Percentiles rank a stretch among this genome's conserved stretches.
Evolutionary conservation across 2,888 invertebrate species (phyloP).

Genomic region (Cephus pulcher): DNA sequence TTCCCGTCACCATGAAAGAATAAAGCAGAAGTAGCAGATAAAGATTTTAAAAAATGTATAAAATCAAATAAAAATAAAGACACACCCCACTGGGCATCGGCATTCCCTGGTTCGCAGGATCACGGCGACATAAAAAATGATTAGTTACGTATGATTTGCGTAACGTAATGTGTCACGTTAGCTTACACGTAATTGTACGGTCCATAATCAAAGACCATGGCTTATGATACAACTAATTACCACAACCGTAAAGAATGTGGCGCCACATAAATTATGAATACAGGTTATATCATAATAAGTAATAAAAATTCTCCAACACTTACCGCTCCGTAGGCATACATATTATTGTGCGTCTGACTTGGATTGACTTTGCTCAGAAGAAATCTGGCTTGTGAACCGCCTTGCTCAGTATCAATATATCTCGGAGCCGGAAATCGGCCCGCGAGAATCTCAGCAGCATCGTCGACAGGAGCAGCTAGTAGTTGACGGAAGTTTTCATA

Average conservation of each 20-base stretch:
- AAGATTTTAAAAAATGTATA: slow-evolving; percentile 25
- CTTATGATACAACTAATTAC: neutral
- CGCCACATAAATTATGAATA: neutral
- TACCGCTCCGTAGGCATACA: slow-evolving; percentile 95
- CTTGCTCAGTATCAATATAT: slow-evolving; percentile 98
- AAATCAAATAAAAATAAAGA: slow-evolving; percentile 66
- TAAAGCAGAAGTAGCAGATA: neutral
- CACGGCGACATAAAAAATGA: slow-evolving; percentile 58
- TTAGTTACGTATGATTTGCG: slow-evolving; percentile 47
- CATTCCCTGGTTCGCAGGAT: slow-evolving; percentile 72
- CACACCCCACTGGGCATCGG: slow-evolving; percentile 78
- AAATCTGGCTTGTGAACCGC: slow-evolving; percentile 99
- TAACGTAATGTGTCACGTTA: neutral
- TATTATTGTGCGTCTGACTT: slow-evolving; percentile 99
- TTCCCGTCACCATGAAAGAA: slow-evolving; percentile 24
- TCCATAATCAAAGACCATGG: neutral
- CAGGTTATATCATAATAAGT: neutral
- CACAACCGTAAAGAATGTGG: neutral
- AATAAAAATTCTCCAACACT: slow-evolving; percentile 63
- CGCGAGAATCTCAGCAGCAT: slow-evolving; percentile 96
- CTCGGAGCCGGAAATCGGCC: slow-evolving; percentile 98
- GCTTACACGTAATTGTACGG: neutral
- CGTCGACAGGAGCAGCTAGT: slow-evolving; percentile 94
- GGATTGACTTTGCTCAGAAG: slow-evolving; percentile 99
- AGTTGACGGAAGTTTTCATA: slow-evolving; percentile 98